phyloP scores from a whole-genome alignment of 2,888 invertebrate species.

The Notodonta dromedarius region DNA sequence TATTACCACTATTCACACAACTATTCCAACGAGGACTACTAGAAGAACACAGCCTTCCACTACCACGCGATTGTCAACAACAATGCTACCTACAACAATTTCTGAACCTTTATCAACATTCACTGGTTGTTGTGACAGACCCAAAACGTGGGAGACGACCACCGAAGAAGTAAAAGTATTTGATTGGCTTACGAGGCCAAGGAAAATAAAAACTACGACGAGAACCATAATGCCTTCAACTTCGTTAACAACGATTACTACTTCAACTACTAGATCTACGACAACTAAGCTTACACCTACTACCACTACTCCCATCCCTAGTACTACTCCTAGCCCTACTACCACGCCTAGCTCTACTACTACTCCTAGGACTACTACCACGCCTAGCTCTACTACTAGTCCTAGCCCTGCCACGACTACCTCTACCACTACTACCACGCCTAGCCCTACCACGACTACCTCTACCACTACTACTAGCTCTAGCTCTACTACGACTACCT shows the following conservation, averaged over 20 bases:
- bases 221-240: neutral
- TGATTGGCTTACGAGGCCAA: neutral
- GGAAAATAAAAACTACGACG: neutral
- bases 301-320: too few relatives aligned
- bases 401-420: too few relatives aligned
- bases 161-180: neutral
- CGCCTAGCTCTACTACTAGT: too few relatives aligned
- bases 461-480: neutral
- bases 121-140: slow-evolving; percentile 24
- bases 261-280: neutral
- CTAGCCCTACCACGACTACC: slow-evolving; percentile 8
- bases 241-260: neutral
- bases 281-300: neutral
- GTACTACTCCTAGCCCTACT: slow-evolving; percentile 4
- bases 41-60: slow-evolving; percentile 7
- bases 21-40: slow-evolving; percentile 6
- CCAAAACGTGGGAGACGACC: slow-evolving; percentile 24
- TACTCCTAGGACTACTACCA: neutral
- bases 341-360: neutral
- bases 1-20: slow-evolving; percentile 5
- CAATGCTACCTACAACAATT: slow-evolving; percentile 5
- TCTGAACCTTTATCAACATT: neutral
- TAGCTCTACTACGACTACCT: slow-evolving; percentile 7
- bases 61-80: neutral
- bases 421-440: slow-evolving; percentile 7